Percentiles rank a stretch among this genome's conserved stretches.
phyloP scores from a whole-genome alignment of 2,888 invertebrate genomes.

The Bimastos eiseni region DNA sequence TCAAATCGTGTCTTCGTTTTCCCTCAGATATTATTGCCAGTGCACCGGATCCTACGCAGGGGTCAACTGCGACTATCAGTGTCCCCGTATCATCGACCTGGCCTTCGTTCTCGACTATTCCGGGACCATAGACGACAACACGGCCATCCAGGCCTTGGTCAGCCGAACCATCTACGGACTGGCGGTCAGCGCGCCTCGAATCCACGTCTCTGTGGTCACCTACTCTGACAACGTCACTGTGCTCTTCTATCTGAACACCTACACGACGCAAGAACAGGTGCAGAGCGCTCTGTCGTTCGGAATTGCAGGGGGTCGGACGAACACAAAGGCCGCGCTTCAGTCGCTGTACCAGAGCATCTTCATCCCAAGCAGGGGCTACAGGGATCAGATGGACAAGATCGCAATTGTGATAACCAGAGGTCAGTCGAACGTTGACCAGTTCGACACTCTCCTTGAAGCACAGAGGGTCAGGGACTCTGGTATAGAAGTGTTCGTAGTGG shows the following conservation, averaged over 20 bases:
- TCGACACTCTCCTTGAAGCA: conserved; percentile 54
- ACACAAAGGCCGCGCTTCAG: conserved; percentile 36
- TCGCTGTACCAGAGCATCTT: conserved; percentile 33
- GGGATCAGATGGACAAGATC: conserved; percentile 44
- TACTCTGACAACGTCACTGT: conserved; percentile 56
- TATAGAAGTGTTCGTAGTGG: conserved; percentile 39
- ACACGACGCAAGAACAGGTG: conserved; percentile 33
- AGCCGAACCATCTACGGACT: conserved; percentile 54
- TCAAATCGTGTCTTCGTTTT: neutral
- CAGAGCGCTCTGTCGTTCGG: conserved; percentile 39
- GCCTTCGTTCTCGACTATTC: conserved; percentile 56
- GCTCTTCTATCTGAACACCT: conserved; percentile 36
- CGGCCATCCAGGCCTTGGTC: conserved; percentile 51
- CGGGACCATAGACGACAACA: conserved; percentile 47
- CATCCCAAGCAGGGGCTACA: conserved; percentile 21
- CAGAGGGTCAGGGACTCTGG: conserved; percentile 21
- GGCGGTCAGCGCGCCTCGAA: conserved; percentile 30
- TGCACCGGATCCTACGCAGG: conserved; percentile 53
- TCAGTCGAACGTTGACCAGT: conserved; percentile 53
- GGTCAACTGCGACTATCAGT: conserved; percentile 49
- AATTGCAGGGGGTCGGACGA: neutral
- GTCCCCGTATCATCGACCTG: conserved; percentile 45
- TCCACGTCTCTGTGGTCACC: conserved; percentile 56
- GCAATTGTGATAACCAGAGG: conserved; percentile 53
- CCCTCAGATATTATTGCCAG: conserved; percentile 43